phyloP scores from a whole-genome alignment of 2,797 vertebrate genomes.

The Danio tinwini region DNA sequence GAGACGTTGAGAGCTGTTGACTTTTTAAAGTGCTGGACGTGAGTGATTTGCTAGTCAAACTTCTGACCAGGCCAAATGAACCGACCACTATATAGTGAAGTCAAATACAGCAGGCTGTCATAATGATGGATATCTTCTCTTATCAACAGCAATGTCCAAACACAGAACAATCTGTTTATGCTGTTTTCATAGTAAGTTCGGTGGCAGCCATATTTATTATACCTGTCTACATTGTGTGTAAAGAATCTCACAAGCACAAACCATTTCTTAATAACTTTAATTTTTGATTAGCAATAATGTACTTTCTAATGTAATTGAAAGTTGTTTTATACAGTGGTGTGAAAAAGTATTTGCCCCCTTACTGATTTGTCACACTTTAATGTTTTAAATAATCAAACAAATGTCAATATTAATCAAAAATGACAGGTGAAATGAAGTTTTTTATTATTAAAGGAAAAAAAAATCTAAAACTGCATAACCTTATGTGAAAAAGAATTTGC shows the following conservation, averaged over 20 bases:
- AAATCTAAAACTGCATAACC: no score
- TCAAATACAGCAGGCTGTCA: constrained; percentile 55
- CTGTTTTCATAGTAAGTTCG: constrained; percentile 13
- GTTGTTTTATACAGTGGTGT: background rate
- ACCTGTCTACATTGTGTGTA: background rate
- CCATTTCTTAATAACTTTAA: background rate
- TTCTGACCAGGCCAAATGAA: constrained; percentile 57
- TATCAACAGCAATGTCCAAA: constrained; percentile 31
- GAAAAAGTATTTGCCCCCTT: no score
- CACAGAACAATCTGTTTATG: constrained; percentile 2
- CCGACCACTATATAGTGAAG: constrained; percentile 49
- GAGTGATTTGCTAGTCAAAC: constrained; percentile 44
- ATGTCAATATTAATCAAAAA: no score
- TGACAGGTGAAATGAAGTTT: no score
- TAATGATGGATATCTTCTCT: constrained; percentile 47
- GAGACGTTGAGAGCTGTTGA: constrained; percentile 38
- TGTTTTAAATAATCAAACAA: no score
- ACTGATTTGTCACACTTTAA: no score
- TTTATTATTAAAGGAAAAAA: no score
- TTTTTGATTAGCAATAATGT: background rate
- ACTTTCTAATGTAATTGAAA: background rate
- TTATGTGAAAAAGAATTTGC: no score
- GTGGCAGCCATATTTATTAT: background rate
- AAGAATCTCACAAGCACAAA: background rate
- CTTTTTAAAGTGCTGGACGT: constrained; percentile 51